A percentile compares a stretch with the other conserved stretches of the same genome.
Conservation (phyloP, 1,140 invertebrate species). For the Drosophila serrata region DNA sequence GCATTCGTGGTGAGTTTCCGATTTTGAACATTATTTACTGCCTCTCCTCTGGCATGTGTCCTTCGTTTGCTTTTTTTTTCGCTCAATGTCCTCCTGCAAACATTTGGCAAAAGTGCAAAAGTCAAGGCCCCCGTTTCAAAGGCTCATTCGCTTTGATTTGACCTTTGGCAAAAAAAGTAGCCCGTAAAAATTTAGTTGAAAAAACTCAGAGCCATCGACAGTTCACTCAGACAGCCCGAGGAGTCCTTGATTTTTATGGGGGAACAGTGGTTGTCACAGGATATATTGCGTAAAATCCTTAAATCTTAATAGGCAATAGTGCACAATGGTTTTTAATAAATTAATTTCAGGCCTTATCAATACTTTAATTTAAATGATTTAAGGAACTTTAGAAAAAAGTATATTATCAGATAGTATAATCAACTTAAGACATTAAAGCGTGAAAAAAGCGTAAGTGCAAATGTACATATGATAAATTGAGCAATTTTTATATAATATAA, state of each 20-base stretch:
- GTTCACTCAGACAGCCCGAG: slow-evolving; percentile 30
- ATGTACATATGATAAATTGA: not conserved
- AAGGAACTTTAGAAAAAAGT: no score
- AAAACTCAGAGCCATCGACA: slow-evolving; percentile 44
- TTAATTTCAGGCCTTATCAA: no score
- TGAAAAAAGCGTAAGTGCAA: not conserved
- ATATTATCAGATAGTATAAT: no score
- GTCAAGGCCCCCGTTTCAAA: slow-evolving; percentile 71
- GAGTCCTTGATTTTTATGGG: slow-evolving; percentile 66
- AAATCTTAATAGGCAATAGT: no score
- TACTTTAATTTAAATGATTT: no score
- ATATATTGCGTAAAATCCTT: not conserved
- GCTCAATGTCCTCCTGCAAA: slow-evolving; percentile 45
- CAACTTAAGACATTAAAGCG: not conserved
- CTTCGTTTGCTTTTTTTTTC: slow-evolving; percentile 4
- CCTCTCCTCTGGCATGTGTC: slow-evolving; percentile 21
- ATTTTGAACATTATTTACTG: slow-evolving; percentile 17
- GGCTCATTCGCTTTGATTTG: slow-evolving; percentile 54
- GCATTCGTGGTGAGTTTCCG: slow-evolving; percentile 40
- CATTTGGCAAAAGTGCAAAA: slow-evolving; percentile 76
- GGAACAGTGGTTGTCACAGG: slow-evolving; percentile 56
- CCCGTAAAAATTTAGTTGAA: slow-evolving; percentile 25
- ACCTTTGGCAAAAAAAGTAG: slow-evolving; percentile 65
- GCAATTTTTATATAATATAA: not conserved
- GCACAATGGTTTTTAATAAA: no score